Conservation (phyloP, 2,113 vertebrate species). For the Sterrhoptilus dennistouni region DNA sequence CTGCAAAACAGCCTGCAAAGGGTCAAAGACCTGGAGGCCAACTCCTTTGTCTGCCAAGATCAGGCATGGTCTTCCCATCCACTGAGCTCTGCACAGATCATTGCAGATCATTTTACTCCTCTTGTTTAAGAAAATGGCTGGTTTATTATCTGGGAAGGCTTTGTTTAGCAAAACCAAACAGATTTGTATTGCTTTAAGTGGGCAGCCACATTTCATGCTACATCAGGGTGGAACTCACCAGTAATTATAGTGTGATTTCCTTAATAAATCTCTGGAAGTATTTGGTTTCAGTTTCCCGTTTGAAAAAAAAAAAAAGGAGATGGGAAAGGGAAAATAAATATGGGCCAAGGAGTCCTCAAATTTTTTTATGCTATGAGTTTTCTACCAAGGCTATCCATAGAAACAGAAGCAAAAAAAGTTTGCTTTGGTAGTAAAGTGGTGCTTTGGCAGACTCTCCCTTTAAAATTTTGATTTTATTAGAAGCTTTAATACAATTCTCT, state of each 20-base stretch:
- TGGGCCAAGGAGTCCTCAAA: background rate
- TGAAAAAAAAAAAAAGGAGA: background rate
- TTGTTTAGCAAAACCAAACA: background rate
- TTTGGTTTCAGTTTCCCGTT: conserved; percentile 45
- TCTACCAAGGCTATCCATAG: background rate
- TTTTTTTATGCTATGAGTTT: background rate
- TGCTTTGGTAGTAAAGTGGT: background rate
- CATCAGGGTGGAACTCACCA: conserved; percentile 36
- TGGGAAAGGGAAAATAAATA: background rate
- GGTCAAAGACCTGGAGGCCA: conserved; percentile 1
- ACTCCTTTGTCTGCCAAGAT: background rate
- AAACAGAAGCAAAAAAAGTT: background rate
- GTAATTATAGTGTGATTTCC: conserved; percentile 26
- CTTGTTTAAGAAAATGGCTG: background rate
- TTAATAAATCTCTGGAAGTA: background rate
- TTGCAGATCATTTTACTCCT: background rate
- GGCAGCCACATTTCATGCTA: conserved; percentile 20
- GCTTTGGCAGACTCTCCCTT: background rate
- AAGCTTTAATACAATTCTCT: background rate
- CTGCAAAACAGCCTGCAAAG: background rate
- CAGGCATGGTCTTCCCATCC: background rate
- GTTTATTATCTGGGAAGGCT: background rate
- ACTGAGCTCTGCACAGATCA: background rate
- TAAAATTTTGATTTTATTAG: background rate
- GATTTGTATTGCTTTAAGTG: background rate